phyloP scores from a whole-genome alignment of 2,113 vertebrate species.

The Microcebus jonahi region DNA sequence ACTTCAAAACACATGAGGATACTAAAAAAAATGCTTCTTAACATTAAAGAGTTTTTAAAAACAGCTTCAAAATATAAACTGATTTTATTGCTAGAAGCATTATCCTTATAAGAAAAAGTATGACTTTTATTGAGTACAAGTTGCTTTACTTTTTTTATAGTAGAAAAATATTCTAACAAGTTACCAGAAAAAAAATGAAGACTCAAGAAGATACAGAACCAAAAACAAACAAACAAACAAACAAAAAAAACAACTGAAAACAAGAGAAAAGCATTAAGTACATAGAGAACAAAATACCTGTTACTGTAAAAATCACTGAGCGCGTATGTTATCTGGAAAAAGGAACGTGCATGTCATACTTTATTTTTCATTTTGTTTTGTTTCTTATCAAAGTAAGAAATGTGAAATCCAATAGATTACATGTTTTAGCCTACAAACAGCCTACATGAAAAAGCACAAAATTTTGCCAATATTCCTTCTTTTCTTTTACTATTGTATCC shows the following conservation, averaged over 20 bases:
- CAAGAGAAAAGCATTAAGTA: not conserved
- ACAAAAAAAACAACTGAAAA: not conserved
- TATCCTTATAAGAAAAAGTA: not conserved
- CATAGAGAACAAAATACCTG: not conserved
- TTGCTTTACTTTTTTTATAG: not conserved
- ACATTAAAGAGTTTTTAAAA: not conserved
- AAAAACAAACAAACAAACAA: not conserved
- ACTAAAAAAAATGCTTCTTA: not conserved
- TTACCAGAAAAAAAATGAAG: not conserved
- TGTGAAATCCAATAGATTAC: conserved; percentile 11
- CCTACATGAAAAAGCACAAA: not conserved
- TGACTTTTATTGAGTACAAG: not conserved
- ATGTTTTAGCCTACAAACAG: not conserved
- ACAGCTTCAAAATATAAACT: not conserved
- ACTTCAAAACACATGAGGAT: not conserved
- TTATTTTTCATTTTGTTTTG: conserved; percentile 50
- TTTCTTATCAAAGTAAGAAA: conserved; percentile 40
- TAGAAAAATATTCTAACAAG: not conserved
- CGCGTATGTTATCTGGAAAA: not conserved
- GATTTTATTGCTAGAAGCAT: not conserved
- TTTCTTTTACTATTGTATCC: not conserved
- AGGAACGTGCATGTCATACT: fast-evolving
- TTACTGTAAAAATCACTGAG: conserved; percentile 20
- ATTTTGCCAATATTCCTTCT: not conserved
- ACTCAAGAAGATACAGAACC: not conserved